phyloP scores from a whole-genome alignment of 2,113 vertebrate species.

The Phocoena phocoena region DNA sequence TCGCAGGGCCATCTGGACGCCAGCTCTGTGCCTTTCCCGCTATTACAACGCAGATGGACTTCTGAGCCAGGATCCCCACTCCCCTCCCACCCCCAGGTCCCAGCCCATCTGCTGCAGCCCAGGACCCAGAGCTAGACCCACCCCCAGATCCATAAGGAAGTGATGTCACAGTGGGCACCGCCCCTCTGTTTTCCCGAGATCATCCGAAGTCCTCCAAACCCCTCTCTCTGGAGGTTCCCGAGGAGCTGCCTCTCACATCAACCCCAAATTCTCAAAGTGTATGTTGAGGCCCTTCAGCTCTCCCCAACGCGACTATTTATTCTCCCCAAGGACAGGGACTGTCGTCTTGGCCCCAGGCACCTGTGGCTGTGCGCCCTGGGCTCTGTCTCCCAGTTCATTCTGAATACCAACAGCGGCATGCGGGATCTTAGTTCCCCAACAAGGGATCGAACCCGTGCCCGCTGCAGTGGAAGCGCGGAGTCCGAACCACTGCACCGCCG shows the following conservation, averaged over 20 bases:
- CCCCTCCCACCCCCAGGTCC: not conserved
- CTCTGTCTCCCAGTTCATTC: not conserved
- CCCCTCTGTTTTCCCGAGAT: not conserved
- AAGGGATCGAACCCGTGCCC: no score
- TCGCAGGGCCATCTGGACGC: not conserved
- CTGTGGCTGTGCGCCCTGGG: not conserved
- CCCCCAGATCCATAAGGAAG: not conserved
- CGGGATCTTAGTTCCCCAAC: no score
- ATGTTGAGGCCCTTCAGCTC: not conserved
- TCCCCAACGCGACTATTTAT: not conserved
- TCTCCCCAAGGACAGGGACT: not conserved
- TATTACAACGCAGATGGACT: not conserved
- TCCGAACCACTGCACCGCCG: no score
- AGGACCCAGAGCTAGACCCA: not conserved
- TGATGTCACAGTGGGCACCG: rapidly evolving
- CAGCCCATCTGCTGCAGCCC: not conserved
- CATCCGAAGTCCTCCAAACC: not conserved
- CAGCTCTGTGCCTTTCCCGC: not conserved
- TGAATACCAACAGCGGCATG: not conserved
- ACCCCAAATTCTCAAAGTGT: not conserved
- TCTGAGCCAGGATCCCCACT: not conserved
- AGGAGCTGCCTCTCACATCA: not conserved
- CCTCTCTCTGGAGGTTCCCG: not conserved
- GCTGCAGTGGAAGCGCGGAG: no score
- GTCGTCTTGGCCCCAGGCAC: not conserved